These are phyloP conservation scores for Homarus gammarus DNA, from an alignment of 2,888 invertebrate species.

Conservation along the genomic window DNA sequence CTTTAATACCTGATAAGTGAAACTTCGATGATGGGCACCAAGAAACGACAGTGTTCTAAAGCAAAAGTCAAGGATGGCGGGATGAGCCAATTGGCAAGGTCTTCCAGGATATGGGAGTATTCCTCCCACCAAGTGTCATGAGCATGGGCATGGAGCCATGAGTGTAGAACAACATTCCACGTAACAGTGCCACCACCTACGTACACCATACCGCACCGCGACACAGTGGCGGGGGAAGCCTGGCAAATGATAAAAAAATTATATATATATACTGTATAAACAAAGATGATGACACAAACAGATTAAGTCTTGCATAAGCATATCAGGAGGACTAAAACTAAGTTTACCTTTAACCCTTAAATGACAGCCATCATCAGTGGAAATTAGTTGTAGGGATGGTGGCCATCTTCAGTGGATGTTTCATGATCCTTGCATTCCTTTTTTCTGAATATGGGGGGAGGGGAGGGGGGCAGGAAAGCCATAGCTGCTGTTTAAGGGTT, in stretches of 20 bases:
- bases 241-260: background rate
- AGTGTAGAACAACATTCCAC: constrained; percentile 85
- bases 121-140: constrained; percentile 77
- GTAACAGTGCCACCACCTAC: constrained; percentile 88
- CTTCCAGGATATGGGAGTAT: constrained; percentile 46
- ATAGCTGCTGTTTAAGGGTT: too few relatives aligned
- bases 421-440: too few relatives aligned
- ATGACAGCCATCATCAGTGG: too few relatives aligned
- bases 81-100: constrained; percentile 72
- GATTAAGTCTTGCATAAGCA: too few relatives aligned
- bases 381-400: too few relatives aligned
- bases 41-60: constrained; percentile 62
- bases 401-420: too few relatives aligned
- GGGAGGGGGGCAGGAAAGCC: too few relatives aligned
- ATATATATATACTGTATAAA: background rate
- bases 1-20: constrained; percentile 69
- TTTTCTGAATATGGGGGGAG: too few relatives aligned
- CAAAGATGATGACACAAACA: too few relatives aligned
- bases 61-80: constrained; percentile 66
- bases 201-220: constrained; percentile 96
- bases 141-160: constrained; percentile 78
- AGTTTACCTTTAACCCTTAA: too few relatives aligned
- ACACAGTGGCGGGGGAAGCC: constrained; percentile 93
- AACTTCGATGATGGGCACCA: constrained; percentile 54
- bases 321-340: too few relatives aligned